Evolutionary conservation across 2,888 invertebrate species (phyloP).

Genomic region (Dilophus febrilis): DNA sequence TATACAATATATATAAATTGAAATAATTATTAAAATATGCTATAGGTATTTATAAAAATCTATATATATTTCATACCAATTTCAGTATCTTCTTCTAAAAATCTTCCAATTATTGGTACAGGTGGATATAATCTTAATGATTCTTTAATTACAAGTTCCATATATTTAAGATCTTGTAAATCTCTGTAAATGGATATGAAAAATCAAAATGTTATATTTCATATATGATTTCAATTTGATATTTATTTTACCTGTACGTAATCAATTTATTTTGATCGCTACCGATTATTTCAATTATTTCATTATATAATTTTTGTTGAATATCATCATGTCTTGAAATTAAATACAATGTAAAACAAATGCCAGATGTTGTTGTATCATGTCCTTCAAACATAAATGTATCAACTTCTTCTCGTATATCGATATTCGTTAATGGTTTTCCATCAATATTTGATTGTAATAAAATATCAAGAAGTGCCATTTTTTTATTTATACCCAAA

Average conservation of each 20-base stretch:
- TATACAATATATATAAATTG: no score
- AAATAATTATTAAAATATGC: no score
- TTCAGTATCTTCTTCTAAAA: conserved; percentile 21
- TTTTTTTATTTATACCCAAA: conserved; percentile 42
- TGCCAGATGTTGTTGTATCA: conserved; percentile 35
- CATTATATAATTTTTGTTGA: conserved; percentile 31
- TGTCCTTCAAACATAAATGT: conserved; percentile 54
- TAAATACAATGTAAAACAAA: conserved; percentile 33
- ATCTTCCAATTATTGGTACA: conserved; percentile 20
- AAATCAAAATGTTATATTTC: conserved; percentile 21
- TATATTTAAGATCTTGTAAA: conserved; percentile 22
- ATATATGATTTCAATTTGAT: neutral
- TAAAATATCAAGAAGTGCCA: conserved; percentile 50
- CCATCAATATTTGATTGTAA: conserved; percentile 42
- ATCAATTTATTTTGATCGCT: conserved; percentile 19
- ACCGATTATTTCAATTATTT: conserved; percentile 28
- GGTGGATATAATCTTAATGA: conserved; percentile 25
- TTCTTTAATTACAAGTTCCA: conserved; percentile 29
- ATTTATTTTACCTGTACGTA: conserved; percentile 13
- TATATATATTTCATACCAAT: conserved; percentile 19
- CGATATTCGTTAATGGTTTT: conserved; percentile 36
- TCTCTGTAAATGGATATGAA: no score
- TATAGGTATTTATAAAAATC: no score
- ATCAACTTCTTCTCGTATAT: conserved; percentile 50
- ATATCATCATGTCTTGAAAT: conserved; percentile 31